These are phyloP conservation scores for Epizoanthus illoricatus DNA, from an alignment of 92 coral and sea anemone genomes.

Conservation along the genomic window DNA sequence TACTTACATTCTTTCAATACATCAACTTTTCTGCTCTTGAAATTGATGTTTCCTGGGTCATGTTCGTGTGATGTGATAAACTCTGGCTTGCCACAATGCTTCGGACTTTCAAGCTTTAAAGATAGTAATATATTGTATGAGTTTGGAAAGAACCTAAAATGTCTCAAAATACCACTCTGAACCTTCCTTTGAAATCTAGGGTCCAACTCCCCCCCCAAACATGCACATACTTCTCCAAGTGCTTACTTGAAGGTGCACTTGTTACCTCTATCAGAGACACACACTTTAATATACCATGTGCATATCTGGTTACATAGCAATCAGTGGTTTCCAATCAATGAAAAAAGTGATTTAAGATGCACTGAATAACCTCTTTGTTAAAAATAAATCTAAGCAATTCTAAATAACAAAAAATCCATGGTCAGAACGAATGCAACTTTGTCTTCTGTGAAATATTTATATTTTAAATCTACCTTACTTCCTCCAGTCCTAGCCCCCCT, in stretches of 20 bases:
- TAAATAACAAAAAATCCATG: too few species aligned
- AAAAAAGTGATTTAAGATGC: too few species aligned
- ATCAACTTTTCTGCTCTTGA: conserved; percentile 68
- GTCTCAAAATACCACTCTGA: neutral
- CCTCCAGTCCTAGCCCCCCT: too few species aligned
- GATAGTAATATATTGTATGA: neutral
- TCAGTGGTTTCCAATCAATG: too few species aligned
- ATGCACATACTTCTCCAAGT: neutral
- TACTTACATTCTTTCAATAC: conserved; percentile 78
- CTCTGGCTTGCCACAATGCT: conserved; percentile 77
- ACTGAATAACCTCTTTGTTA: too few species aligned
- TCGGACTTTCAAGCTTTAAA: conserved; percentile 59
- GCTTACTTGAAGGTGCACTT: neutral
- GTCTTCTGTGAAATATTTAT: too few species aligned
- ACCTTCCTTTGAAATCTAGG: neutral
- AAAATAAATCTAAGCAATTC: too few species aligned
- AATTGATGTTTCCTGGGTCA: conserved; percentile 88
- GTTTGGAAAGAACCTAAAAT: neutral
- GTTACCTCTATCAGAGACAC: neutral
- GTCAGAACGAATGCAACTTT: too few species aligned
- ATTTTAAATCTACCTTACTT: too few species aligned
- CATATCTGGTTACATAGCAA: too few species aligned
- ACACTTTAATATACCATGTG: too few species aligned
- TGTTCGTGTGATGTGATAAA: conserved; percentile 67
- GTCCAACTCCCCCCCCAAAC: neutral